A percentile compares a stretch with the other conserved stretches of the same genome.
These are phyloP conservation scores for Sepiola atlantica DNA, from an alignment of 2,888 invertebrate species.

Conservation along the genomic window DNA sequence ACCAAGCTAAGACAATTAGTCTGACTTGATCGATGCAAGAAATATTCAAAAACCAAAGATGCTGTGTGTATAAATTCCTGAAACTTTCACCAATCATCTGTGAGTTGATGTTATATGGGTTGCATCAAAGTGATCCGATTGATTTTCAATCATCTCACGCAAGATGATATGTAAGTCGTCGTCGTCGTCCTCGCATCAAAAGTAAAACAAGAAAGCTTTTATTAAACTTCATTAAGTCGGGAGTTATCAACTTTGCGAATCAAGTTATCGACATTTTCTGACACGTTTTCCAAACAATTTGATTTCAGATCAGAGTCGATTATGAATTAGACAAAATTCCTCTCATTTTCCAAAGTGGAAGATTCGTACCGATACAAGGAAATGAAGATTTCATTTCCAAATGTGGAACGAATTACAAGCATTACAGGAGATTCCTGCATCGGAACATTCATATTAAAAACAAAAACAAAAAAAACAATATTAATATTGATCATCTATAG, in stretches of 20 bases:
- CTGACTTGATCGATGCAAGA: too few species aligned
- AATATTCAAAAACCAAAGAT: not conserved
- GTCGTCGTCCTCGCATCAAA: not conserved
- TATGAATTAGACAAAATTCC: not conserved
- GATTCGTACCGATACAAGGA: not conserved
- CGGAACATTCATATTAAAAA: not conserved
- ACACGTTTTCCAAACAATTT: slow-evolving; percentile 4
- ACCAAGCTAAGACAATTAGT: too few species aligned
- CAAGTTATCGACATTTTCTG: not conserved
- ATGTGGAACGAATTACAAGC: not conserved
- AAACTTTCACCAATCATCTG: too few species aligned
- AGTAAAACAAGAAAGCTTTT: not conserved
- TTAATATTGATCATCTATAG: not conserved
- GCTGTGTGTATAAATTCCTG: not conserved
- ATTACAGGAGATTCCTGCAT: not conserved
- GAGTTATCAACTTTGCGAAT: not conserved
- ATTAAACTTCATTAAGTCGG: not conserved
- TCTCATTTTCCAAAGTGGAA: not conserved
- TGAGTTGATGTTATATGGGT: not conserved
- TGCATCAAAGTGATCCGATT: not conserved
- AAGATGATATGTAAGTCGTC: not conserved
- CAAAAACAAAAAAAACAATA: not conserved
- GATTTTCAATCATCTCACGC: not conserved
- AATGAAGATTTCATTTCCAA: not conserved
- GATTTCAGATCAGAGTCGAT: not conserved